phyloP scores from a whole-genome alignment of 2,888 invertebrate species.

The Fabriciana adippe region DNA sequence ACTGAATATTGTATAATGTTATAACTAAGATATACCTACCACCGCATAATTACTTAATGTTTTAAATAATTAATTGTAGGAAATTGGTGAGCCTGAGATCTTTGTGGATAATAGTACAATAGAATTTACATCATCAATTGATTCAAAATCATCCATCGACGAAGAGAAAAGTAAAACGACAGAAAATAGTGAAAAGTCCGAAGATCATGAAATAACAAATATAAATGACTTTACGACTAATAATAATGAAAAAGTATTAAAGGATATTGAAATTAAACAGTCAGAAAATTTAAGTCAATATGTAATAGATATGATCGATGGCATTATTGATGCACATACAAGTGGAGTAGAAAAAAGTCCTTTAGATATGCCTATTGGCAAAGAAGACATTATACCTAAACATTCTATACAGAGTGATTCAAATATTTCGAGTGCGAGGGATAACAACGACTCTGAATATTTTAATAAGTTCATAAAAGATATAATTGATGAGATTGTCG shows the following conservation, averaged over 20 bases:
- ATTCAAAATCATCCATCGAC: constrained; percentile 3
- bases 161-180: constrained; percentile 5
- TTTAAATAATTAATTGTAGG: neutral
- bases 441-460: neutral
- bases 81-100: constrained; percentile 1
- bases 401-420: neutral
- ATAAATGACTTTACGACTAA: neutral
- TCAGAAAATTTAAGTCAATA: neutral
- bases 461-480: neutral
- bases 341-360: neutral
- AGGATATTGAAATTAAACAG: neutral
- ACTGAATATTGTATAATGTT: neutral
- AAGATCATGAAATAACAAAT: constrained; percentile 15
- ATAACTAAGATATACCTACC: neutral
- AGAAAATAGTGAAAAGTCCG: constrained; percentile 10
- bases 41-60: neutral
- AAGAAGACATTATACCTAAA: neutral
- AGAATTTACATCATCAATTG: neutral
- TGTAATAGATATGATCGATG: neutral
- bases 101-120: neutral
- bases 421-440: neutral
- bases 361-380: neutral
- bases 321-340: neutral
- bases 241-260: neutral
- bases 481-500: neutral